Conservation (phyloP, 2,888 invertebrate species). For the Dioctria linearis region DNA sequence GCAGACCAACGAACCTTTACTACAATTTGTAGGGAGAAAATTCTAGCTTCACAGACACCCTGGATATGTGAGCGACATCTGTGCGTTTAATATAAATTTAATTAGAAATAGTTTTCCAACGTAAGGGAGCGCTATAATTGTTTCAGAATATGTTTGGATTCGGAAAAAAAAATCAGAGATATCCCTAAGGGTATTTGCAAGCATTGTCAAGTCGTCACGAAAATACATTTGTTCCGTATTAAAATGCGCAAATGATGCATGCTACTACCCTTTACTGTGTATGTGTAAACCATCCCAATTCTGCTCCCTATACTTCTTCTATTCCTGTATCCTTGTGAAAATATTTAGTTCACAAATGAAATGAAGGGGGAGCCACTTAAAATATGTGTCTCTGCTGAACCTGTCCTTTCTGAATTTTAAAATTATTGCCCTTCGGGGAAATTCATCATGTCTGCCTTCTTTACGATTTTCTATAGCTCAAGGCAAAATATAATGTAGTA, state of each 20-base stretch:
- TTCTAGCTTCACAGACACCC: slow-evolving; percentile 22
- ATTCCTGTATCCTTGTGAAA: not conserved
- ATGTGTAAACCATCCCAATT: not conserved
- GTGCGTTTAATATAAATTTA: slow-evolving; percentile 58
- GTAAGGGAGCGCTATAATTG: slow-evolving; percentile 48
- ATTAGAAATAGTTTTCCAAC: slow-evolving; percentile 56
- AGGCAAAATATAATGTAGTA: slow-evolving; percentile 4
- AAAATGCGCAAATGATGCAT: slow-evolving; percentile 8
- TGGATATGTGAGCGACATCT: slow-evolving; percentile 57
- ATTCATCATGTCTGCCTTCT: slow-evolving; percentile 41
- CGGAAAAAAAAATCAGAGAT: not conserved
- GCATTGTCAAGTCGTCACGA: slow-evolving; percentile 28
- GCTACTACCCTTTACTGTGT: not conserved
- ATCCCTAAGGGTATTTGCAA: slow-evolving; percentile 32
- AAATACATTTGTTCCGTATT: not conserved
- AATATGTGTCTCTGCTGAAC: slow-evolving; percentile 27
- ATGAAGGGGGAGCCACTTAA: slow-evolving; percentile 17
- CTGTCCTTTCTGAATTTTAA: slow-evolving; percentile 51
- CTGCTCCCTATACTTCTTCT: not conserved
- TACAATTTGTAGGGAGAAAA: not conserved
- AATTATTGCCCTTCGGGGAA: slow-evolving; percentile 54
- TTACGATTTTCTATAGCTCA: not conserved
- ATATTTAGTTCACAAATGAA: not conserved
- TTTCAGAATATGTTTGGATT: slow-evolving; percentile 32
- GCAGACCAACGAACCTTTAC: not conserved